Percentiles rank a stretch among this genome's conserved stretches.
Conservation (phyloP, 2,888 invertebrate genomes). For the Polyommatus iphigenia region DNA sequence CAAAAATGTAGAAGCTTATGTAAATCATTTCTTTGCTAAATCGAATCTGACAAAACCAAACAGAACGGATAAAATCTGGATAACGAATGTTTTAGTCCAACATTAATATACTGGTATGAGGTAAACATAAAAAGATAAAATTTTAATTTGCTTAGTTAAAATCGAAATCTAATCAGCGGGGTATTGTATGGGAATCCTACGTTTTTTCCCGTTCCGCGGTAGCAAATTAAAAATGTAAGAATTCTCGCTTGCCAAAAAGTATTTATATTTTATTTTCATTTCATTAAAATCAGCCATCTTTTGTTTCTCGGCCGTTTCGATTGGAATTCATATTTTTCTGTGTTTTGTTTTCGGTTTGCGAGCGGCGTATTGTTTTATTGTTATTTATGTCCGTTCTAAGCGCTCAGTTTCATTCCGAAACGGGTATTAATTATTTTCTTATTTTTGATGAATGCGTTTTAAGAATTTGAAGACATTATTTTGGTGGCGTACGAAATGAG, state of each 20-base stretch:
- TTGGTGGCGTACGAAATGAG: constrained; percentile 59
- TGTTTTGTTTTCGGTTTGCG: constrained; percentile 76
- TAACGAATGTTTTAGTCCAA: constrained; percentile 27
- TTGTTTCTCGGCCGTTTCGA: constrained; percentile 75
- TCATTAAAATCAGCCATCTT: constrained; percentile 79
- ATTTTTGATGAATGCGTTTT: constrained; percentile 72
- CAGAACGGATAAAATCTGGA: not conserved
- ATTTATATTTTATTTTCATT: constrained; percentile 80
- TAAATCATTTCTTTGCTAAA: too few relatives aligned
- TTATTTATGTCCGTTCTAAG: constrained; percentile 67
- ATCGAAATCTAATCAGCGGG: constrained; percentile 43
- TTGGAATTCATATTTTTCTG: constrained; percentile 81
- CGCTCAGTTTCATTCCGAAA: constrained; percentile 64
- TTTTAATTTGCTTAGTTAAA: constrained; percentile 41
- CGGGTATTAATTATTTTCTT: constrained; percentile 79
- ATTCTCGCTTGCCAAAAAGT: constrained; percentile 75
- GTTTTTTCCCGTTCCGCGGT: constrained; percentile 73
- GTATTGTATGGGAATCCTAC: constrained; percentile 68
- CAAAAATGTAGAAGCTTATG: not conserved
- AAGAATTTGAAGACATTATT: constrained; percentile 60
- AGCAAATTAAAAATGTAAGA: constrained; percentile 80
- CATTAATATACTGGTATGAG: constrained; percentile 18
- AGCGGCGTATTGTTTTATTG: constrained; percentile 75
- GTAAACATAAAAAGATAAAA: constrained; percentile 39
- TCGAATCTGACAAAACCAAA: not conserved